phyloP scores from a whole-genome alignment of 2,797 vertebrate species.

The Microctenopoma steveboyesi region DNA sequence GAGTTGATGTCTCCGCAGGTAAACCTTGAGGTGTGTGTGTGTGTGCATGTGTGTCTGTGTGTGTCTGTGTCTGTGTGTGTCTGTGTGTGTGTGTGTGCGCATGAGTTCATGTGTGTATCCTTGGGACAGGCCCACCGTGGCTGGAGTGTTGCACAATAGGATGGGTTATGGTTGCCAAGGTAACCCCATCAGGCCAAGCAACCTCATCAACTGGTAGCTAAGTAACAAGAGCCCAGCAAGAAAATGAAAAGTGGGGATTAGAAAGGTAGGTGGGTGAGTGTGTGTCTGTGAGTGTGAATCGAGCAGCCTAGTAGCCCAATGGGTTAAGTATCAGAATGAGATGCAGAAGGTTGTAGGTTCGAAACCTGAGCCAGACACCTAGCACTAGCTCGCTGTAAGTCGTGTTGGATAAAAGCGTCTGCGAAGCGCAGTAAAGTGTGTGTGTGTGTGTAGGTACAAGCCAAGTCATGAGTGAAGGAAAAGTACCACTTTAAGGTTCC shows the following conservation, averaged over 20 bases:
- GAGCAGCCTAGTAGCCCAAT: too few relatives aligned
- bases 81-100: not conserved
- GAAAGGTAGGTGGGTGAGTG: slow-evolving; percentile 41
- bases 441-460: too few relatives aligned
- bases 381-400: too few relatives aligned
- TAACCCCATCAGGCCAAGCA: slow-evolving; percentile 73
- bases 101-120: slow-evolving; percentile 47
- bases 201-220: slow-evolving; percentile 75
- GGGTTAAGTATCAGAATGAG: too few relatives aligned
- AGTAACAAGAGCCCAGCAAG: slow-evolving; percentile 72
- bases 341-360: too few relatives aligned
- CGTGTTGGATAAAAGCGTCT: too few relatives aligned
- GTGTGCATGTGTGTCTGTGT: slow-evolving; percentile 8
- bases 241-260: slow-evolving; percentile 58
- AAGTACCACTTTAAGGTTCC: too few relatives aligned
- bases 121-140: slow-evolving; percentile 61
- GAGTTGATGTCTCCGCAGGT: too few relatives aligned
- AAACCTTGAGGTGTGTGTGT: slow-evolving; percentile 8
- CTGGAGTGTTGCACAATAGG: slow-evolving; percentile 64
- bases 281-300: too few relatives aligned
- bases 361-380: too few relatives aligned
- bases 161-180: slow-evolving; percentile 75
- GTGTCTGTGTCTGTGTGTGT: slow-evolving; percentile 5
- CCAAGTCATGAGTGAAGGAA: too few relatives aligned
- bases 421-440: slow-evolving; percentile 12